Conservation (phyloP, 2,797 vertebrate genomes). For the Arctocebus calabarensis region DNA sequence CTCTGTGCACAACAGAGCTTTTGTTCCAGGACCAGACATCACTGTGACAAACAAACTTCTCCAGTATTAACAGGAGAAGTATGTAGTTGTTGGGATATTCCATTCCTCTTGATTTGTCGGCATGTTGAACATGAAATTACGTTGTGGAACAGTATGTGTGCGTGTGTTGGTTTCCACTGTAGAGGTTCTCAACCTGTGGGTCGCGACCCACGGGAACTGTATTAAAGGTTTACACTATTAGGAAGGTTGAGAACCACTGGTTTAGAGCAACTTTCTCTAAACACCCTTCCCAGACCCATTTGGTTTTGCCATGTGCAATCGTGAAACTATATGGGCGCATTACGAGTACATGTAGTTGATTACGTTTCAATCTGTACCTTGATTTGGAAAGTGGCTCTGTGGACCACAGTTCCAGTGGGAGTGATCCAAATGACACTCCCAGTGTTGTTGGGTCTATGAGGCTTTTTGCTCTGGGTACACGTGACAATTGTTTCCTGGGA, state of each 20-base stretch:
- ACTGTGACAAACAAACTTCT: neutral
- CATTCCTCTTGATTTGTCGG: neutral
- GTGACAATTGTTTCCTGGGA: neutral
- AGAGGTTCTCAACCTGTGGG: no score
- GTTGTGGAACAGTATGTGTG: neutral
- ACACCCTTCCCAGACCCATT: neutral
- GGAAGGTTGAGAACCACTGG: no score
- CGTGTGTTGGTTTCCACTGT: neutral
- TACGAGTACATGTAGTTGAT: neutral
- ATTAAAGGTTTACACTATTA: no score
- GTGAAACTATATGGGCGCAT: neutral
- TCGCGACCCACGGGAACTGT: no score
- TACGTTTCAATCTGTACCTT: neutral
- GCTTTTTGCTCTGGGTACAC: neutral
- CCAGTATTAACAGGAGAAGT: neutral
- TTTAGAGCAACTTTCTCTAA: constrained; percentile 13
- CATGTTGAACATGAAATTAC: neutral
- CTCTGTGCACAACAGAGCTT: neutral
- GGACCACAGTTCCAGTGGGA: neutral
- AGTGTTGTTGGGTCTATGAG: neutral
- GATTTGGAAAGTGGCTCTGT: neutral
- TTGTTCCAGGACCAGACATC: neutral
- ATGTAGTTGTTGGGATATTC: neutral
- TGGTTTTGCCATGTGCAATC: neutral
- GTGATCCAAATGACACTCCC: neutral